Percentiles rank a stretch among this genome's conserved stretches.
phyloP scores from a whole-genome alignment of 2,113 vertebrate species.

The Pomatostomus ruficeps region DNA sequence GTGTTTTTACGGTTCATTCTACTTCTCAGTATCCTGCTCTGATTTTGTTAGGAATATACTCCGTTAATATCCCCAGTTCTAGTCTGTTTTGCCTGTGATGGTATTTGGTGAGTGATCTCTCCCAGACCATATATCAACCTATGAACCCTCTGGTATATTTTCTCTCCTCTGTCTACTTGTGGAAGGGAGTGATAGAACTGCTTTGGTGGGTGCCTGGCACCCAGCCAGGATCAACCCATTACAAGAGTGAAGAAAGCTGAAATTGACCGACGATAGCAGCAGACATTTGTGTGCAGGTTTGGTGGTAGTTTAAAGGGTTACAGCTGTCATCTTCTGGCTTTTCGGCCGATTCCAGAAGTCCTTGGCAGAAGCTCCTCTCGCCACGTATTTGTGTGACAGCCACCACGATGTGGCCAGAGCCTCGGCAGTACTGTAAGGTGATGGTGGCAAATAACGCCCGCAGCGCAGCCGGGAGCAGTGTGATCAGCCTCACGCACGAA shows the following conservation, averaged over 20 bases:
- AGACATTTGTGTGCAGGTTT: accelerated
- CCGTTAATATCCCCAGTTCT: not conserved
- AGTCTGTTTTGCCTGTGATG: not conserved
- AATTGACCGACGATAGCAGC: accelerated
- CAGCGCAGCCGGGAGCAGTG: not conserved
- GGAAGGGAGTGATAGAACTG: not conserved
- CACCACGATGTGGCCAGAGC: not conserved
- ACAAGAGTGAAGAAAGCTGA: not conserved
- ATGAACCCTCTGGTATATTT: not conserved
- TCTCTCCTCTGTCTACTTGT: not conserved
- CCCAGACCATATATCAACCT: not conserved
- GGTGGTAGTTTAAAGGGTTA: not conserved
- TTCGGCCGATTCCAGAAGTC: not conserved
- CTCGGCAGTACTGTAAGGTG: not conserved
- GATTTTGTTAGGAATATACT: not conserved
- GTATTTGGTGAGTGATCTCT: not conserved
- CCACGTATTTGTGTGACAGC: not conserved
- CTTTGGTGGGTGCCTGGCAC: not conserved
- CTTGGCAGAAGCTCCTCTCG: not conserved
- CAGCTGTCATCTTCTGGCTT: not conserved
- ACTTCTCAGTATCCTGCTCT: not conserved
- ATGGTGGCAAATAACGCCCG: accelerated
- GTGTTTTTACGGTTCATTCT: not conserved
- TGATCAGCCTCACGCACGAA: not conserved
- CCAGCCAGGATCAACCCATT: not conserved